Base-by-base conservation (phyloP, 2,113 vertebrate species). In the Ibidorhyncha struthersii region DNA sequence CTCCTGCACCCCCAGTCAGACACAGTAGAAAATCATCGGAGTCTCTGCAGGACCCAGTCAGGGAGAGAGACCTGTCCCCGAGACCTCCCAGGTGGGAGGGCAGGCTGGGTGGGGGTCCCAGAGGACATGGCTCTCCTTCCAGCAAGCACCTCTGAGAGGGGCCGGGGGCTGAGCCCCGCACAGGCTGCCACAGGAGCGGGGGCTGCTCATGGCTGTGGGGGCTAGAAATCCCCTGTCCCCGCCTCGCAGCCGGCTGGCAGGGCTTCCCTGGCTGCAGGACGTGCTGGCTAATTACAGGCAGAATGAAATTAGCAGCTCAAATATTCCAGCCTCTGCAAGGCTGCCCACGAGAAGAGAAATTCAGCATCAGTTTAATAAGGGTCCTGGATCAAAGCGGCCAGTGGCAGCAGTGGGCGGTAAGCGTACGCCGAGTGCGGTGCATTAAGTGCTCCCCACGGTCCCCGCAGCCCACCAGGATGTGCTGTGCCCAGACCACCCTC, bases 351-450 rank as follows among this genome's bases (percentile, higher is more conserved):
- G 52, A 66, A 25, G 56, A 34, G 41, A 49, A 53, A 21, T 38
- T 67, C 34, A 2, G 15, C 3, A 0, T 13, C 6, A 1, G 21
- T 71, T 47, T 53, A 63, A 43, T 14, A 30, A 32, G 70, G 27
- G 25, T 50, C 70, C 45, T 14, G 7, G n/a, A 62, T 63, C 23
- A 59, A 52, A 78, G 71, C 3, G 0, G 45, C 61, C 2, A 6
- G 62, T 7, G 1, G 61, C 32, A 36, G 67, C 55, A 14, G 40
- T 3, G 40, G 32, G n/a, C 7, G 19, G 14, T 3, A 4, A 34
- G 22, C 1, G 14, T 11, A 38, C 3, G 7, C 22, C 1, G 3
- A 63, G 74, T 16, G 1, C 1, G 0, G 50, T 1, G 26, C 58
- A 6, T 47, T 17, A 4, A 22, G 27, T 5, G 36, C 18, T 58